Evolutionary conservation across 2,113 vertebrate genomes (phyloP).

Genomic region (Anser brachyrhynchus): DNA sequence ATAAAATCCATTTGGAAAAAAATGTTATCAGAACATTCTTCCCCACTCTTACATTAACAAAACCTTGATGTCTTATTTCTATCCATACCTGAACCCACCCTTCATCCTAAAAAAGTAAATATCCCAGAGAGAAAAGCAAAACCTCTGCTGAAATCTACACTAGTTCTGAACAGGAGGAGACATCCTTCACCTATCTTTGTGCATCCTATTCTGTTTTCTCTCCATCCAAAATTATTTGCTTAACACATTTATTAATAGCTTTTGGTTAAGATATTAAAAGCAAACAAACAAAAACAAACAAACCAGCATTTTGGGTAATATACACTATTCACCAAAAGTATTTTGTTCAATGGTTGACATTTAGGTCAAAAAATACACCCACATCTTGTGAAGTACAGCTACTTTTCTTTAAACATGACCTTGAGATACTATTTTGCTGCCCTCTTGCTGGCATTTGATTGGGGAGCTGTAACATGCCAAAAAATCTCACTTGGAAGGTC

Average conservation of each 20-base stretch:
- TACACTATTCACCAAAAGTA: neutral
- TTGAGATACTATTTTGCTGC: neutral
- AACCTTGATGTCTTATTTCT: neutral
- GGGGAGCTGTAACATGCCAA: accelerated
- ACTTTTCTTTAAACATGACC: neutral
- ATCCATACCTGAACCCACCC: neutral
- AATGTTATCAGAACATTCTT: neutral
- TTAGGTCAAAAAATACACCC: neutral
- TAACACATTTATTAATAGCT: neutral
- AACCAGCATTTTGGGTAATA: neutral
- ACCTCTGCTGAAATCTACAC: neutral
- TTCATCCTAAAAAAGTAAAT: neutral
- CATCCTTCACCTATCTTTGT: neutral
- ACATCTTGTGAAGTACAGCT: neutral
- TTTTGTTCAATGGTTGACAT: neutral
- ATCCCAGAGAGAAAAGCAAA: neutral
- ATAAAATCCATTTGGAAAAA: neutral
- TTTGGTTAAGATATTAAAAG: neutral
- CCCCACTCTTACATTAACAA: neutral
- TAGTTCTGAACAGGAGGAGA: neutral
- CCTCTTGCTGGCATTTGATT: neutral
- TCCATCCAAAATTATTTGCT: neutral
- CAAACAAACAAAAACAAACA: too few species aligned
- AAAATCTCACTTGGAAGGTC: neutral
- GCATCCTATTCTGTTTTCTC: neutral